A percentile compares a stretch with the other conserved stretches of the same genome.
Evolutionary conservation across 2,797 vertebrate species (phyloP).

Genomic region (Synaphobranchus kaupii): DNA sequence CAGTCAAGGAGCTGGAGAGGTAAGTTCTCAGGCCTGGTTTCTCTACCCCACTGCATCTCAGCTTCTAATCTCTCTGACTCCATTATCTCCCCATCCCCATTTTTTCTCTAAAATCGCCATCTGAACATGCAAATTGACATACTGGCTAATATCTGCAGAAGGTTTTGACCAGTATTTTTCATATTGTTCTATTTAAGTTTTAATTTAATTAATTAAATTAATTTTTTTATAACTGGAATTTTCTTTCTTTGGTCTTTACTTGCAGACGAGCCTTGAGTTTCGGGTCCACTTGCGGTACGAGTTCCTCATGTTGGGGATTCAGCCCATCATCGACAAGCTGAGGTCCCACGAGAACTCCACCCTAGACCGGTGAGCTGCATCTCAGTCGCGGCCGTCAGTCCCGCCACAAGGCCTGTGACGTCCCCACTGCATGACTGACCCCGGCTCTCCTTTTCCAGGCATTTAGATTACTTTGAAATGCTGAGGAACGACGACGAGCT

Average conservation of each 20-base stretch:
- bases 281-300: conserved; percentile 96
- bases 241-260: conserved; percentile 28
- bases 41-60: too few relatives aligned
- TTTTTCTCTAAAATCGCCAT: conserved; percentile 7
- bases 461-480: conserved; percentile 99
- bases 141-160: background rate
- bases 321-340: conserved; percentile 96
- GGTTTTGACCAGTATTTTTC: background rate
- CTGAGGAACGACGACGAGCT: conserved; percentile 97
- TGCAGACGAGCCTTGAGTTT: conserved; percentile 93
- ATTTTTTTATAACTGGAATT: background rate
- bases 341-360: conserved; percentile 96
- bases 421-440: background rate
- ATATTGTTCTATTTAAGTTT: background rate
- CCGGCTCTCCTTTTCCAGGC: conserved; percentile 66
- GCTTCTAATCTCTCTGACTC: background rate
- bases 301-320: conserved; percentile 98
- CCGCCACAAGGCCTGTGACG: background rate
- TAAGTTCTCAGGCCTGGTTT: conserved; percentile 58
- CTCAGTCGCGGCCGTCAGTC: background rate
- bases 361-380: conserved; percentile 84
- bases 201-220: background rate
- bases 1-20: conserved; percentile 96
- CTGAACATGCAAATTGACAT: background rate
- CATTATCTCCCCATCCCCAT: conserved; percentile 17